Conservation (phyloP, 2,797 vertebrate species). For the Poecilia picta region DNA sequence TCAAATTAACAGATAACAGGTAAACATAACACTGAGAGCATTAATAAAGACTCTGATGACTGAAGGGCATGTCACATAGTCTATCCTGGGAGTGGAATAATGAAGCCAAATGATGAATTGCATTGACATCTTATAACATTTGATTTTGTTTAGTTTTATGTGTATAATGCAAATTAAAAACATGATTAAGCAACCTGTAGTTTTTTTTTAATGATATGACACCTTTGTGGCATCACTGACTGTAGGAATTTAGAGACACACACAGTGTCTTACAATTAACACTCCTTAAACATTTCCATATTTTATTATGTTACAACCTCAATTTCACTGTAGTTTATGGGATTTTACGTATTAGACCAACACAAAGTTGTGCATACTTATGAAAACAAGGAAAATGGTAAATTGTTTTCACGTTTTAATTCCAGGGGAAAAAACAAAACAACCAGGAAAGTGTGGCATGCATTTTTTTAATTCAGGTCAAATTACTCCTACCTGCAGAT, state of each 20-base stretch:
- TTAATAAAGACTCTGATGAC: background rate
- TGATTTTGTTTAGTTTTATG: background rate
- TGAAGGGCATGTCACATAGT: background rate
- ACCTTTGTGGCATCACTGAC: background rate
- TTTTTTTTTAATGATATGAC: background rate
- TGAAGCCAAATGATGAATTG: background rate
- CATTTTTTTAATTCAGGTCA: background rate
- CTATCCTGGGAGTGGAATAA: background rate
- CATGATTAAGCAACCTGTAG: background rate
- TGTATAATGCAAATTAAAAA: background rate
- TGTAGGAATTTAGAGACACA: background rate
- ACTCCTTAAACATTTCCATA: background rate
- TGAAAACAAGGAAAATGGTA: background rate
- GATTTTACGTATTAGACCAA: background rate
- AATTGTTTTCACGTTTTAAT: background rate
- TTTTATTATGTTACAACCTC: background rate
- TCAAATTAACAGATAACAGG: background rate
- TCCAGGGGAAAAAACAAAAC: too few relatives aligned
- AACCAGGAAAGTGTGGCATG: background rate
- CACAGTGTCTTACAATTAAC: background rate
- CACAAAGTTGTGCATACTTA: background rate
- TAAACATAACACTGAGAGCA: background rate
- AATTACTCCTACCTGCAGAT: background rate
- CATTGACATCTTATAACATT: background rate
- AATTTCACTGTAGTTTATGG: background rate